Conservation (phyloP, 2,888 invertebrate species). For the Acrobasis consociella region DNA sequence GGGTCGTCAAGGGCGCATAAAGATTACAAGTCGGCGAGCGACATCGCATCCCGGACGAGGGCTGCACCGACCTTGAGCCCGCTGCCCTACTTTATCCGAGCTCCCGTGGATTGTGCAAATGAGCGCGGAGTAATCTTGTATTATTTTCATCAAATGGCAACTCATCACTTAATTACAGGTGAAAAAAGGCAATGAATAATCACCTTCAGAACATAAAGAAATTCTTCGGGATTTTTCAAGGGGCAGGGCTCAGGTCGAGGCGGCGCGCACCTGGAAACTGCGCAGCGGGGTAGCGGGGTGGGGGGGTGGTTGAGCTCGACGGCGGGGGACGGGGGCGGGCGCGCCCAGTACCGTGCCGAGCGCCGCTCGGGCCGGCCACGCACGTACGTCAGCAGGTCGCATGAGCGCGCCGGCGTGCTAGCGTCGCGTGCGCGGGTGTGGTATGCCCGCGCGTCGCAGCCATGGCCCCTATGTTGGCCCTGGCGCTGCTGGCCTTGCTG, state of each 20-base stretch:
- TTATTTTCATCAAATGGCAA: neutral
- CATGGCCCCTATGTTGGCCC: slow-evolving; percentile 75
- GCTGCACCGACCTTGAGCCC: slow-evolving; percentile 66
- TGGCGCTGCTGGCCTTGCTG: slow-evolving; percentile 75
- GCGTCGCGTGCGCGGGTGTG: slow-evolving; percentile 81
- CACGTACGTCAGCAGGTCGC: slow-evolving; percentile 59
- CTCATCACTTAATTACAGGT: slow-evolving; percentile 21
- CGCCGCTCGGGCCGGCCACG: slow-evolving; percentile 75
- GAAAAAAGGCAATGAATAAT: slow-evolving; percentile 28
- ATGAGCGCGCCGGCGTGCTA: slow-evolving; percentile 78
- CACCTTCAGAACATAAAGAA: slow-evolving; percentile 31
- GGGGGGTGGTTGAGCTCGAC: slow-evolving; percentile 44
- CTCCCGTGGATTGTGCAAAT: slow-evolving; percentile 30
- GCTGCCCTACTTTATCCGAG: slow-evolving; percentile 55
- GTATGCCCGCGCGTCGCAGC: slow-evolving; percentile 79
- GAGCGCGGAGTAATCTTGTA: neutral
- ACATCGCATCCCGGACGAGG: slow-evolving; percentile 45
- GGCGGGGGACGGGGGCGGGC: slow-evolving; percentile 47
- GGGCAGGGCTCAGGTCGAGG: slow-evolving; percentile 49
- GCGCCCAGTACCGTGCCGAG: slow-evolving; percentile 74
- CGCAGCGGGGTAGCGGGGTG: slow-evolving; percentile 45
- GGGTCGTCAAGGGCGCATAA: slow-evolving; percentile 55
- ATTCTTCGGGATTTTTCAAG: slow-evolving; percentile 40
- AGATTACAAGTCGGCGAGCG: slow-evolving; percentile 47
- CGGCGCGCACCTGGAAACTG: slow-evolving; percentile 65